A percentile compares a stretch with the other conserved stretches of the same genome.
phyloP scores from a whole-genome alignment of 2,888 invertebrate species.

The Epinotia demarniana region DNA sequence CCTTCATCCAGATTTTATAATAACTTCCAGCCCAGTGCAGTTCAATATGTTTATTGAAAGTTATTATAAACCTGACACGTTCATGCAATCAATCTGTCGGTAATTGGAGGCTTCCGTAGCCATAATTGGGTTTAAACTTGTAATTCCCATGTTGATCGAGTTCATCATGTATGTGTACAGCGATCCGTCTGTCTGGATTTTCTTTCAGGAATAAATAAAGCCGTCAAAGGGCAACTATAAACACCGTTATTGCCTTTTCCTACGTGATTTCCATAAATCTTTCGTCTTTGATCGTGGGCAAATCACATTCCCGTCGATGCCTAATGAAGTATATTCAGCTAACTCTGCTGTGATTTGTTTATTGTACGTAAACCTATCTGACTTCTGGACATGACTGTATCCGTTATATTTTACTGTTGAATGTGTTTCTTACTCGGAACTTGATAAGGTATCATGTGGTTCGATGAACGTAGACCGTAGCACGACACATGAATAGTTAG shows the following conservation, averaged over 20 bases:
- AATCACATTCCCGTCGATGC: conserved; percentile 34
- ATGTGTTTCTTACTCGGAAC: no score
- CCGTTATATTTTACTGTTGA: neutral
- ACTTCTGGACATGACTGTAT: neutral
- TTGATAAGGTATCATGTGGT: no score
- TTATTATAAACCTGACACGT: conserved; percentile 16
- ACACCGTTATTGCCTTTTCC: conserved; percentile 35
- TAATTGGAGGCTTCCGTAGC: conserved; percentile 18
- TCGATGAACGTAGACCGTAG: no score
- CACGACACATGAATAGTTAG: no score
- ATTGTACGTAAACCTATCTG: neutral
- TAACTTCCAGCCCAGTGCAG: neutral
- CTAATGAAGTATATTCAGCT: conserved; percentile 41
- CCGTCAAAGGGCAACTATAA: conserved; percentile 30
- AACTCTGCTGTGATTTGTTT: conserved; percentile 16
- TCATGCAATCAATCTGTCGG: conserved; percentile 13
- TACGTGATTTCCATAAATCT: conserved; percentile 33
- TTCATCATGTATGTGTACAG: conserved; percentile 18
- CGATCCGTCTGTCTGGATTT: conserved; percentile 17
- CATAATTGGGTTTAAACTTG: conserved; percentile 23
- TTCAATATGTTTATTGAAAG: neutral
- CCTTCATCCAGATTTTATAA: neutral
- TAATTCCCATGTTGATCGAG: conserved; percentile 19
- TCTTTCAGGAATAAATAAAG: conserved; percentile 20
- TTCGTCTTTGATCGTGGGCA: conserved; percentile 36